Evolutionary conservation across 2,113 vertebrate genomes (phyloP).

Genomic region (Micronycteris hirsuta): DNA sequence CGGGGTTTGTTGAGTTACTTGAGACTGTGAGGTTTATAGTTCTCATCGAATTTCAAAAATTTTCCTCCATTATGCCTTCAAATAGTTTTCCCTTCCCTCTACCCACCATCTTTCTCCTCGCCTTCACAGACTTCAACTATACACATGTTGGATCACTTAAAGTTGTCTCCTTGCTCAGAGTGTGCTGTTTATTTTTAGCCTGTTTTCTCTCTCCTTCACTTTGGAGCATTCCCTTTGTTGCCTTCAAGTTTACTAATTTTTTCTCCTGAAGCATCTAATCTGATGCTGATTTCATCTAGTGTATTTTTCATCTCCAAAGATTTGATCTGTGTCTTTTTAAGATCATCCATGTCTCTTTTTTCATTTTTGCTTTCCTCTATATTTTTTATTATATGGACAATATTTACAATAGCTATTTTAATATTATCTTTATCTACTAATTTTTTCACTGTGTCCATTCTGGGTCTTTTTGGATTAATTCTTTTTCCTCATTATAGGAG

Average conservation of each 20-base stretch:
- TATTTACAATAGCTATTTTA: constrained; percentile 5
- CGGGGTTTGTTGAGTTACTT: not conserved
- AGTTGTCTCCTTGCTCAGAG: not conserved
- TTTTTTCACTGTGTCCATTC: not conserved
- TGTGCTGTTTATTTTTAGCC: not conserved
- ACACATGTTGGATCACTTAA: not conserved
- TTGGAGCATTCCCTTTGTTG: not conserved
- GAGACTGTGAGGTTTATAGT: not conserved
- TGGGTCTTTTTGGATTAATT: not conserved
- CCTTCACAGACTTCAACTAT: not conserved
- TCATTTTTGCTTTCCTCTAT: not conserved
- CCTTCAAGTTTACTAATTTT: not conserved
- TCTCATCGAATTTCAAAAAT: not conserved
- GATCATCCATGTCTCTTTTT: not conserved
- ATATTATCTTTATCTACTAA: not conserved
- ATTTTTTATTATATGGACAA: not conserved
- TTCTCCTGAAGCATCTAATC: not conserved
- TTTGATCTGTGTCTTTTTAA: not conserved
- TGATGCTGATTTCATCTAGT: not conserved
- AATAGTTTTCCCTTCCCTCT: not conserved
- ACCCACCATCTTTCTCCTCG: not conserved
- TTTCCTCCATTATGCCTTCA: not conserved
- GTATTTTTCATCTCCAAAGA: not conserved
- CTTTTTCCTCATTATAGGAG: not conserved
- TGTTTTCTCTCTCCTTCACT: not conserved